phyloP scores from a whole-genome alignment of 2,888 invertebrate species.

The Euclidia mi region DNA sequence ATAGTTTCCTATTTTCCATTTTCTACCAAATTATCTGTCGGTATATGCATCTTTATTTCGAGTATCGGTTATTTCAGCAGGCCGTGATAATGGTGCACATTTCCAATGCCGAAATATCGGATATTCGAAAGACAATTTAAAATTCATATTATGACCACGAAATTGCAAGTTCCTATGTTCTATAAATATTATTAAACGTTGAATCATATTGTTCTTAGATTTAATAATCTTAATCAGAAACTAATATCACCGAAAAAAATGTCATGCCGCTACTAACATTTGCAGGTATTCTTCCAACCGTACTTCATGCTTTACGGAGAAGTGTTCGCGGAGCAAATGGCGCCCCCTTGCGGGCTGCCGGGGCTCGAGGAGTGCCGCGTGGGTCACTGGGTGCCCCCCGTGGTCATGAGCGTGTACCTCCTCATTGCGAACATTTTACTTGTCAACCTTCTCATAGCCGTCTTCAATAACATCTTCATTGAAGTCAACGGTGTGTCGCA shows the following conservation, averaged over 20 bases:
- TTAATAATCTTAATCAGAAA: slow-evolving; percentile 1
- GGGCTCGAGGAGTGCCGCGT: slow-evolving; percentile 94
- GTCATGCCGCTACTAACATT: slow-evolving; percentile 70
- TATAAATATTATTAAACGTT: neutral
- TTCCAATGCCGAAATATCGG: no score
- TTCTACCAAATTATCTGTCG: no score
- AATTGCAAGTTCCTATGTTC: no score
- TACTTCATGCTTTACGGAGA: slow-evolving; percentile 99
- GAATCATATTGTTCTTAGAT: no score
- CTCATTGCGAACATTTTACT: slow-evolving; percentile 99
- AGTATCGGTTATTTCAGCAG: no score
- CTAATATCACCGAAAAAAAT: slow-evolving; percentile 17
- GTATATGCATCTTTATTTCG: no score
- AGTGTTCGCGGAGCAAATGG: slow-evolving; percentile 99
- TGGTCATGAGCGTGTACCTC: slow-evolving; percentile 98
- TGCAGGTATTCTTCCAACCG: slow-evolving; percentile 97
- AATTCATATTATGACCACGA: no score
- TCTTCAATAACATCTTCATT: slow-evolving; percentile 99
- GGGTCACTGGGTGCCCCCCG: slow-evolving; percentile 98
- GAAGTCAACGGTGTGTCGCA: slow-evolving; percentile 98
- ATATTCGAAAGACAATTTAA: no score
- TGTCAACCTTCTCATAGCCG: slow-evolving; percentile 99
- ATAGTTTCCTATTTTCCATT: no score
- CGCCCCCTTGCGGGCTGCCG: slow-evolving; percentile 96
- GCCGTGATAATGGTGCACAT: no score